Conservation (phyloP, 1,140 invertebrate species). For the Thaumetopoea pityocampa region DNA sequence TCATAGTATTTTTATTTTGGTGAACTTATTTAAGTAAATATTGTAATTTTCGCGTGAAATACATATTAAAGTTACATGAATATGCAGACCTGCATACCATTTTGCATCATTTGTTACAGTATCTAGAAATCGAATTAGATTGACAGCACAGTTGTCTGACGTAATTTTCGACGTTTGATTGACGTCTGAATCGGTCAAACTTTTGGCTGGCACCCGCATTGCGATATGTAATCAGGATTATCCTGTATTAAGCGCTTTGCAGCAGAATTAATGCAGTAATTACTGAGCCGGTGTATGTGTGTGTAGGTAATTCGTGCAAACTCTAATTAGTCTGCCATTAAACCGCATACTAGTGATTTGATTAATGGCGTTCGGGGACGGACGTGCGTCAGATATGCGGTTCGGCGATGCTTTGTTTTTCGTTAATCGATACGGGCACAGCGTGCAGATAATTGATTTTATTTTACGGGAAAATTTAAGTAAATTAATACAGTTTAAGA, state of each 20-base stretch:
- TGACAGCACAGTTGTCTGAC: constrained; percentile 22
- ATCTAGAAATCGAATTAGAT: constrained; percentile 3
- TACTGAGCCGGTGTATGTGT: constrained; percentile 37
- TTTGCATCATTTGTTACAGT: too few relatives aligned
- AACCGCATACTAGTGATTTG: constrained; percentile 53
- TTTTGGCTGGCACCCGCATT: constrained; percentile 28
- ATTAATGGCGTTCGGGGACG: constrained; percentile 45
- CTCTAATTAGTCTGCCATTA: constrained; percentile 63
- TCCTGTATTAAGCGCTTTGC: constrained; percentile 38
- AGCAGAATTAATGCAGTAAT: constrained; percentile 41
- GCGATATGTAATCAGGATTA: constrained; percentile 36
- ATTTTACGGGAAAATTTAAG: too few relatives aligned
- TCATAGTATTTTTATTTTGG: too few relatives aligned
- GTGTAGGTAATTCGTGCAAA: constrained; percentile 44
- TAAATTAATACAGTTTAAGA: too few relatives aligned
- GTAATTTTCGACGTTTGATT: constrained; percentile 25
- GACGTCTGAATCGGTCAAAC: constrained; percentile 25
- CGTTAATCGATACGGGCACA: constrained; percentile 28
- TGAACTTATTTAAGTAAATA: too few relatives aligned
- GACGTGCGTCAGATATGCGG: constrained; percentile 25
- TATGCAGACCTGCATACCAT: too few relatives aligned
- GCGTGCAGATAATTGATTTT: constrained; percentile 21
- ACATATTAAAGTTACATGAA: too few relatives aligned
- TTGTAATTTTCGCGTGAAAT: too few relatives aligned
- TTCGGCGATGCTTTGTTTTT: constrained; percentile 28